A percentile compares a stretch with the other conserved stretches of the same genome.
These are phyloP conservation scores for Boulengeromyrus knoepffleri DNA, from an alignment of 2,113 vertebrate species.

Conservation along the genomic window DNA sequence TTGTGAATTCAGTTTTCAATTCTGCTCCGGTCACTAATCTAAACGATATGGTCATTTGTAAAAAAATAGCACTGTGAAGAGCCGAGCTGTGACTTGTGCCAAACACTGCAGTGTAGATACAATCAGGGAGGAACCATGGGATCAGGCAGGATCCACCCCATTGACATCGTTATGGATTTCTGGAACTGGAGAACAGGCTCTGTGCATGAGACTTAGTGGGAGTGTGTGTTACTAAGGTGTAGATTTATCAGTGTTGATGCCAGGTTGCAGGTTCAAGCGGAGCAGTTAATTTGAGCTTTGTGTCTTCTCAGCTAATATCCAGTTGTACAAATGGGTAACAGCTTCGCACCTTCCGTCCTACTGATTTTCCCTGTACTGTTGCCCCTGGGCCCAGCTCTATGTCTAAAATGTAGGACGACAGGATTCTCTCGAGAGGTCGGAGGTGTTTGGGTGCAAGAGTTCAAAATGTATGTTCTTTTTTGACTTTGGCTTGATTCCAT, in stretches of 20 bases:
- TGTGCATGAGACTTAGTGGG: background rate
- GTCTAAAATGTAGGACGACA: background rate
- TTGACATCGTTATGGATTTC: background rate
- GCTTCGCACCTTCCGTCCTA: background rate
- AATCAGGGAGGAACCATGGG: background rate
- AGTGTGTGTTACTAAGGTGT: background rate
- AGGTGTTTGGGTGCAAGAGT: background rate
- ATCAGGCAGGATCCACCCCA: background rate
- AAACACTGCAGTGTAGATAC: background rate
- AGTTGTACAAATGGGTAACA: background rate
- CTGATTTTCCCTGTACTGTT: background rate
- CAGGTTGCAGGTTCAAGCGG: background rate
- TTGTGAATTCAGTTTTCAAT: background rate
- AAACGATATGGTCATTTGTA: background rate
- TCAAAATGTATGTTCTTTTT: background rate
- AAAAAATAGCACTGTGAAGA: background rate
- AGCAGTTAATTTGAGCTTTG: background rate
- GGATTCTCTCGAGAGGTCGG: background rate
- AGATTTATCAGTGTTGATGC: background rate
- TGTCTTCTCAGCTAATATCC: background rate
- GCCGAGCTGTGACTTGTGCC: background rate
- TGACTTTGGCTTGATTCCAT: background rate
- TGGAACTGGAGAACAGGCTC: background rate
- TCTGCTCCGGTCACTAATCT: background rate
- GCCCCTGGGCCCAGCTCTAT: background rate